Conservation (phyloP, 2,113 vertebrate genomes). For the Tachysurus vachellii region DNA sequence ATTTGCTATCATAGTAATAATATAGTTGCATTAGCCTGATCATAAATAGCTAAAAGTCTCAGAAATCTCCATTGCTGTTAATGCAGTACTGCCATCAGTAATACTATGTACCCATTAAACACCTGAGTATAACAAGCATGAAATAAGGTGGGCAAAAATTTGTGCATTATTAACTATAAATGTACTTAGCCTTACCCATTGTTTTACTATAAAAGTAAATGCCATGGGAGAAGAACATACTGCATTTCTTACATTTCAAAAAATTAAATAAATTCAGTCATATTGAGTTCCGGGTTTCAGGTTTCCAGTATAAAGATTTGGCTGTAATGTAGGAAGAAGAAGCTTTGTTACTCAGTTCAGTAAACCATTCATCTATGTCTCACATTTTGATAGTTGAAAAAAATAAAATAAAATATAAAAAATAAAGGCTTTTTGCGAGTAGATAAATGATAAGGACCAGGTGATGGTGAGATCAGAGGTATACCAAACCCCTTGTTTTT, state of each 20-base stretch:
- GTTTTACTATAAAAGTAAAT: conserved; percentile 25
- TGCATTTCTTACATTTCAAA: conserved; percentile 36
- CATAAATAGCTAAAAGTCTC: conserved; percentile 41
- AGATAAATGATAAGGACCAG: conserved; percentile 40
- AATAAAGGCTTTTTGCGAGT: conserved; percentile 40
- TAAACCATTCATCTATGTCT: conserved; percentile 40
- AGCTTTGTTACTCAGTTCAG: conserved; percentile 38
- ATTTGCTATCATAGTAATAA: conserved; percentile 37
- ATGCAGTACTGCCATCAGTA: conserved; percentile 6
- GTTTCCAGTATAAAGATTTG: conserved; percentile 34
- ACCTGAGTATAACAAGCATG: conserved; percentile 50
- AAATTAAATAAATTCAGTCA: conserved; percentile 46
- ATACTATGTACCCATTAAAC: conserved; percentile 47
- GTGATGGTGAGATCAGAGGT: conserved; percentile 49
- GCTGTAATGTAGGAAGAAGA: conserved; percentile 2
- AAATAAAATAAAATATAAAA: background rate
- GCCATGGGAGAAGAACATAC: background rate
- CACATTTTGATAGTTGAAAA: conserved; percentile 23
- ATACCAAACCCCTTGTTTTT: conserved; percentile 30
- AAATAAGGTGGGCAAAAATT: conserved; percentile 24
- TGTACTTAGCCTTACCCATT: conserved; percentile 33
- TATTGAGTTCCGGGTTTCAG: conserved; percentile 11
- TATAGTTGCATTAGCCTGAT: conserved; percentile 34
- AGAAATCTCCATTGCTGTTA: conserved; percentile 28
- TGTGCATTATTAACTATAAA: conserved; percentile 33